These are phyloP conservation scores for Leucophenga maculata DNA, from an alignment of 2,888 invertebrate genomes.

Conservation along the genomic window DNA sequence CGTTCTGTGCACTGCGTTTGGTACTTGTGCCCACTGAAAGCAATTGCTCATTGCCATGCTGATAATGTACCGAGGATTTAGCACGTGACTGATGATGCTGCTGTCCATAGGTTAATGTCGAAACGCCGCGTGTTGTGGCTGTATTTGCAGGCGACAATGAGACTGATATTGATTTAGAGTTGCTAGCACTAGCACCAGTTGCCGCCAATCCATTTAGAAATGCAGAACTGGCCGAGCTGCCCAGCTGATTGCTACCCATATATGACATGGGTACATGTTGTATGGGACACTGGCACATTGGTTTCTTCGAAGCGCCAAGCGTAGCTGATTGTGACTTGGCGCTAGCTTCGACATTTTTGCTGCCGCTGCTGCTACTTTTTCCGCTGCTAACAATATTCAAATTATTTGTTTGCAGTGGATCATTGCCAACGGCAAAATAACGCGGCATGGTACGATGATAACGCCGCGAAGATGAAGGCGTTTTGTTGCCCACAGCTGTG, in stretches of 20 bases:
- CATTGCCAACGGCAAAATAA: slow-evolving; percentile 67
- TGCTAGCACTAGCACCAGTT: slow-evolving; percentile 44
- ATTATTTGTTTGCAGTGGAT: slow-evolving; percentile 59
- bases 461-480: slow-evolving; percentile 69
- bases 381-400: slow-evolving; percentile 45
- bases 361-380: slow-evolving; percentile 39
- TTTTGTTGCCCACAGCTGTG: slow-evolving; percentile 56
- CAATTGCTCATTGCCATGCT: slow-evolving; percentile 27
- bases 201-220: slow-evolving; percentile 49
- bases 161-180: slow-evolving; percentile 30
- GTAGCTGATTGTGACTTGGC: slow-evolving; percentile 11
- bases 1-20: slow-evolving; percentile 35
- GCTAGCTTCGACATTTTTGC: slow-evolving; percentile 28
- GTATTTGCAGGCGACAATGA: slow-evolving; percentile 50
- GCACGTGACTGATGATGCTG: slow-evolving; percentile 48
- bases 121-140: slow-evolving; percentile 36
- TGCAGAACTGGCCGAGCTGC: slow-evolving; percentile 53
- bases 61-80: slow-evolving; percentile 57
- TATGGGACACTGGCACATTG: slow-evolving; percentile 72
- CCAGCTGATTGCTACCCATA: slow-evolving; percentile 70
- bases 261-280: slow-evolving; percentile 73
- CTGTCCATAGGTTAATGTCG: slow-evolving; percentile 56
- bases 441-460: slow-evolving; percentile 73
- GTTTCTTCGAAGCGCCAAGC: slow-evolving; percentile 59
- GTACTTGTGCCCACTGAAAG: slow-evolving; percentile 16